phyloP scores from a whole-genome alignment of 2,888 invertebrate genomes.

The Therioaphis trifolii region DNA sequence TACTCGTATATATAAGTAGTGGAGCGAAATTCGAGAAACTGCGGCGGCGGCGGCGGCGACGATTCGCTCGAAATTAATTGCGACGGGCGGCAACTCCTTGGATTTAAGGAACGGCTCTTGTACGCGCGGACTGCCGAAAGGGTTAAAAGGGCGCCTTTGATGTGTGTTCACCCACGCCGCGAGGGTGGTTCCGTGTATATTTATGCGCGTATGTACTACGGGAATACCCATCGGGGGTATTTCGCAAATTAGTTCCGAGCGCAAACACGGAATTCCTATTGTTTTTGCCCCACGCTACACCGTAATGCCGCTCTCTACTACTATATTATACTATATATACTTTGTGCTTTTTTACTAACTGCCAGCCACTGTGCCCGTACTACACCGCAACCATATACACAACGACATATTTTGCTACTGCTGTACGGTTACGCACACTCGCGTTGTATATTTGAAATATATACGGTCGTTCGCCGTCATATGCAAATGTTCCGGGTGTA shows the following conservation, averaged over 20 bases:
- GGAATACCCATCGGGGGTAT: slow-evolving; percentile 46
- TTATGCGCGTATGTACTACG: not conserved
- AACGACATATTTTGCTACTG: no score
- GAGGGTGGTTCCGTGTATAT: not conserved
- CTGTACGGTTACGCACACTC: no score
- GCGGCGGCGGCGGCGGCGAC: not conserved
- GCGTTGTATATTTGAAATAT: slow-evolving; percentile 6
- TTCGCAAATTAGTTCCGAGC: slow-evolving; percentile 55
- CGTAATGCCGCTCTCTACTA: no score
- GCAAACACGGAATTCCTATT: slow-evolving; percentile 56
- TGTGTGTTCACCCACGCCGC: slow-evolving; percentile 21
- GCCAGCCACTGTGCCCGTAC: no score
- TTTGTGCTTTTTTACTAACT: no score
- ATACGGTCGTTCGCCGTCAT: not conserved
- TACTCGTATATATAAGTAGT: not conserved
- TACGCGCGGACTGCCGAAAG: not conserved
- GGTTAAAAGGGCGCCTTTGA: slow-evolving; percentile 40
- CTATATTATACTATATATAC: no score
- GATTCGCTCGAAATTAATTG: slow-evolving; percentile 43
- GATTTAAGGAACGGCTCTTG: not conserved
- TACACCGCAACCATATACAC: no score
- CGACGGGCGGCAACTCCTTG: slow-evolving; percentile 20
- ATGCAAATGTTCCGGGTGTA: not conserved
- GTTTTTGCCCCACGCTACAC: slow-evolving; percentile 35
- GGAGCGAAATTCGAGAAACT: not conserved